Evolutionary conservation across 2,113 vertebrate species (phyloP).

Genomic region (Thryonomys swinderianus): DNA sequence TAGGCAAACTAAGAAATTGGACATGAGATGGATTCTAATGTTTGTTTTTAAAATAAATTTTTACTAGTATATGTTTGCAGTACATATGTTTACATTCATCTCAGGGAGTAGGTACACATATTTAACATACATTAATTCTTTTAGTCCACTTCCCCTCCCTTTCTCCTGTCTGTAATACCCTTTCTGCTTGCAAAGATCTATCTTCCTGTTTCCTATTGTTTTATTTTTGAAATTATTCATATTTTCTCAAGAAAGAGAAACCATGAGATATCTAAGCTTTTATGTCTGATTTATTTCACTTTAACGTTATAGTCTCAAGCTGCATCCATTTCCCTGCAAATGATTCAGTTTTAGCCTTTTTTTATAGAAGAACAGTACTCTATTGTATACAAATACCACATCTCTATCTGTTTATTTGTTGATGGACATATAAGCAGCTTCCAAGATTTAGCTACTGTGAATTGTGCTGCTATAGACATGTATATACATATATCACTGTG

Average conservation of each 20-base stretch:
- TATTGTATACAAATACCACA: background rate
- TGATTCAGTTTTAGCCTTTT: background rate
- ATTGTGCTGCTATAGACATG: background rate
- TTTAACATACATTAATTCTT: background rate
- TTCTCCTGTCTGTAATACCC: background rate
- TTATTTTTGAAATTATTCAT: background rate
- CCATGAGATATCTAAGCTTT: background rate
- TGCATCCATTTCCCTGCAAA: background rate
- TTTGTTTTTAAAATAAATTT: background rate
- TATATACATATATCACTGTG: background rate
- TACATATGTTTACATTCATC: background rate
- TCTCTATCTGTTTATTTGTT: background rate
- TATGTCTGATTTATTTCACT: background rate
- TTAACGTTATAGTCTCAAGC: background rate
- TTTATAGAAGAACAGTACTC: background rate
- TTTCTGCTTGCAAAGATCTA: background rate
- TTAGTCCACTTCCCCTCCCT: background rate
- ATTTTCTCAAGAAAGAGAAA: background rate
- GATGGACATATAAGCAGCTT: background rate
- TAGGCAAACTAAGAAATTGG: slow-evolving; percentile 37
- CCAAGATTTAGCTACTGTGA: background rate
- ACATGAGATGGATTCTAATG: slow-evolving; percentile 9
- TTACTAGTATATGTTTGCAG: background rate
- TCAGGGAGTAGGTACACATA: background rate
- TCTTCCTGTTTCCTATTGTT: background rate